Percentiles rank a stretch among this genome's conserved stretches.
phyloP scores from a whole-genome alignment of 2,113 vertebrate genomes.

The Rattus rattus region DNA sequence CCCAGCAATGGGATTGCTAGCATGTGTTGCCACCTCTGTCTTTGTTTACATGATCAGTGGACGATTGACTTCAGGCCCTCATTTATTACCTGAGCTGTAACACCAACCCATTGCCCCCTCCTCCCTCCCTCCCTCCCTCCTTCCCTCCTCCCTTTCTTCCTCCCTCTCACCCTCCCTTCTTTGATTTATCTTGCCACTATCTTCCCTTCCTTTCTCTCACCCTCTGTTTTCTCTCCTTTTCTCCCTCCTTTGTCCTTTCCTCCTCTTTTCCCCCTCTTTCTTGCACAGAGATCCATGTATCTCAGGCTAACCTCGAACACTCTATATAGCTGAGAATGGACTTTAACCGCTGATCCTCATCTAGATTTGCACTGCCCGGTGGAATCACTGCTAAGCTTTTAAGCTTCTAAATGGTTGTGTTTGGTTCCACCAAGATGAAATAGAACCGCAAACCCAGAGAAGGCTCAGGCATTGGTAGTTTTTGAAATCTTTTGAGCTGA shows the following conservation, averaged over 20 bases:
- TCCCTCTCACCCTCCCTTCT: too few species aligned
- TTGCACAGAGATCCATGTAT: neutral
- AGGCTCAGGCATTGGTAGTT: neutral
- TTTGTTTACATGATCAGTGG: neutral
- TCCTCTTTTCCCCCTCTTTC: neutral
- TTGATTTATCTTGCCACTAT: neutral
- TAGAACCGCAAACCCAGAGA: neutral
- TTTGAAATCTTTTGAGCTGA: neutral
- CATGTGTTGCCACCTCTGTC: neutral
- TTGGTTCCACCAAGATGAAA: neutral
- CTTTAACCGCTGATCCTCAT: neutral
- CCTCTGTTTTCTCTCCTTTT: neutral
- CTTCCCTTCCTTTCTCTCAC: neutral
- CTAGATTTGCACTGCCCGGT: neutral
- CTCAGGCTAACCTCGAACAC: too few species aligned
- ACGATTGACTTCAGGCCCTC: neutral
- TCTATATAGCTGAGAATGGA: neutral
- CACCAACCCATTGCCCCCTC: neutral
- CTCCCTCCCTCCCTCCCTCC: neutral
- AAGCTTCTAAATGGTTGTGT: neutral
- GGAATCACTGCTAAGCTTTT: neutral
- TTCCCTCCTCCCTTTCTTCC: accelerated
- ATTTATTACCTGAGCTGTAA: neutral
- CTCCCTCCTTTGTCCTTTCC: accelerated
- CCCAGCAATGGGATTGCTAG: neutral